phyloP scores from a whole-genome alignment of 2,888 invertebrate genomes.

The Lasius fuliginosus region DNA sequence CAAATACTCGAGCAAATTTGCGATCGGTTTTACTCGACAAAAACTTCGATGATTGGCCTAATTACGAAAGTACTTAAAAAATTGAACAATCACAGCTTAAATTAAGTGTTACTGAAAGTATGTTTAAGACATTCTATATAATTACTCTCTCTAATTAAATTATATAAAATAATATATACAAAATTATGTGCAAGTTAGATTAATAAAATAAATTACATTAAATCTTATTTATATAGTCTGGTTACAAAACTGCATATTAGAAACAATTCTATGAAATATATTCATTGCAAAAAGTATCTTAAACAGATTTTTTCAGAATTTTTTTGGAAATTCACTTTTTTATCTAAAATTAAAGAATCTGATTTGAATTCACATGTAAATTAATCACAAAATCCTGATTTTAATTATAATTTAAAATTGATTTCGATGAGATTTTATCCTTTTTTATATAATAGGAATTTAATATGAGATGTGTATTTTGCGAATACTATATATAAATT shows the following conservation, averaged over 20 bases:
- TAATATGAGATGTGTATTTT: too few species aligned
- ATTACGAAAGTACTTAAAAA: conserved; percentile 10
- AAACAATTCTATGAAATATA: not conserved
- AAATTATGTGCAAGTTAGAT: not conserved
- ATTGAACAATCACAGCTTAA: not conserved
- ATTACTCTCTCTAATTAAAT: conserved; percentile 9
- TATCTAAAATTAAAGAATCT: not conserved
- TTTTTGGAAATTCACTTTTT: not conserved
- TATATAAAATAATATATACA: not conserved
- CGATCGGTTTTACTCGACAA: not conserved
- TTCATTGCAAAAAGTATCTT: not conserved
- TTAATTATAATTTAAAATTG: not conserved
- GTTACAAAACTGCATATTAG: not conserved
- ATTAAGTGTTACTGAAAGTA: not conserved
- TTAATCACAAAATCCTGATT: not conserved
- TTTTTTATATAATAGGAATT: not conserved
- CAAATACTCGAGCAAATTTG: conserved; percentile 43
- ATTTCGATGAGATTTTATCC: not conserved
- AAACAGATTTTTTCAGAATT: not conserved
- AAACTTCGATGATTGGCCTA: not conserved
- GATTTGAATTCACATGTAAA: not conserved
- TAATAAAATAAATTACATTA: conserved; percentile 6
- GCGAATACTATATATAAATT: not conserved
- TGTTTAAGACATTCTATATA: not conserved
- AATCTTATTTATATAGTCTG: not conserved